Base-by-base conservation (phyloP, 2,113 vertebrate genomes). In the Eleginops maclovinus region DNA sequence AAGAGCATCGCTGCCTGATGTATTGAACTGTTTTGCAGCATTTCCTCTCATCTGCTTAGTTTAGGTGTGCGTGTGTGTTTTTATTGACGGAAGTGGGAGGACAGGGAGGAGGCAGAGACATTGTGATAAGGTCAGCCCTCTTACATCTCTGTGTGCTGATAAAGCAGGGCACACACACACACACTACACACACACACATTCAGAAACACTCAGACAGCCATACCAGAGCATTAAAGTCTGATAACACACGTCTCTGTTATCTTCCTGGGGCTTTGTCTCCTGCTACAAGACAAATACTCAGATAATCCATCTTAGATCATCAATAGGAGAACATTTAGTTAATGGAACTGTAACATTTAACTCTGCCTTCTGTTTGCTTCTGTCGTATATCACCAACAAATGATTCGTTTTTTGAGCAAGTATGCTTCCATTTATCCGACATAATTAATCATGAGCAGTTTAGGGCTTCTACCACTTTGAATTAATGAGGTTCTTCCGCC, bases 61-160 rank as follows among this genome's bases (percentile, higher is more conserved):
- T 62, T 74, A 73, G 26, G 79, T 70, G 66, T 61, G 66, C 28
- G 28, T 50, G 62, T 64, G 19, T 75, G 82, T 55, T 78, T 64
- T 67, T 78, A 67, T 70, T 67, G 76, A 81, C 15, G 16, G 51
- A 47, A 55, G 43, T n/a, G 50, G 62, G 78, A 77, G 77, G 84
- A 68, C 46, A 51, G 68, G 72, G 77, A 80, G 77, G 79, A 77
- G 81, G 76, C 75, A 77, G 75, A 65, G 79, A 72, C 31, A 24
- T 64, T 28, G 31, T 51, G 86, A 91, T 92, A 91, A 90, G 86
- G 89, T 90, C 89, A 89, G 15, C 28, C 72, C 75, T 67, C 47
- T 89, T 58, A 81, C 85, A 86, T 89, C 86, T 89, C 81, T 61
- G 61, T 71, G 80, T 59, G 56, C 85, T 87, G 90, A 92, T 90